Percentiles rank a stretch among this genome's conserved stretches.
Evolutionary conservation across 1,140 invertebrate species (phyloP).

Genomic region (Drosophila simulans): DNA sequence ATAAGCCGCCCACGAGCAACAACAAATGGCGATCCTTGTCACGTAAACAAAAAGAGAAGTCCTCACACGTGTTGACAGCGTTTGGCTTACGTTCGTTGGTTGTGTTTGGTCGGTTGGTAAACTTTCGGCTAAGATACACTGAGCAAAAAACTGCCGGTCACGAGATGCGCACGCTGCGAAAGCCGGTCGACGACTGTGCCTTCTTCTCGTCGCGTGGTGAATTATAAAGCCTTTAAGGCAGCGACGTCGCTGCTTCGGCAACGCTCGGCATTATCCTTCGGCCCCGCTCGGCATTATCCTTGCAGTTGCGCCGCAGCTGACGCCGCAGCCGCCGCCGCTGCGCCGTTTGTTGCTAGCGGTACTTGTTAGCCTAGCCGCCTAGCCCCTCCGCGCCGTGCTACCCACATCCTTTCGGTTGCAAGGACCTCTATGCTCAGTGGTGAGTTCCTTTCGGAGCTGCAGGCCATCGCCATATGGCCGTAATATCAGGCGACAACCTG

Average conservation of each 20-base stretch:
- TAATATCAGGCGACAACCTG: conserved; percentile 12
- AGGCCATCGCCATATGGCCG: conserved; percentile 12
- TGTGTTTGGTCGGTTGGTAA: conserved; percentile 1
- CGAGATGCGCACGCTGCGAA: conserved; percentile 51
- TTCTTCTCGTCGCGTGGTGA: conserved; percentile 50
- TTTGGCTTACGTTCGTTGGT: conserved; percentile 39
- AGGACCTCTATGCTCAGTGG: background rate
- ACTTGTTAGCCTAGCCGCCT: background rate
- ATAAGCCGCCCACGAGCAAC: conserved; percentile 45
- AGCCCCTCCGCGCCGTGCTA: background rate
- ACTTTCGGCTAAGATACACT: background rate
- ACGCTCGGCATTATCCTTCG: conserved; percentile 6
- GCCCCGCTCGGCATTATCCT: background rate
- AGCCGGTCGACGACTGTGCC: conserved; percentile 73
- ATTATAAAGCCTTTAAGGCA: conserved; percentile 44
- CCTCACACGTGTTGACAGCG: conserved; percentile 48
- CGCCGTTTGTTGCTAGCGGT: conserved; percentile 2
- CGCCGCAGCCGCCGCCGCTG: conserved; percentile 13
- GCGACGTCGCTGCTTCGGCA: conserved; percentile 4
- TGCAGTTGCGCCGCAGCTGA: conserved; percentile 22
- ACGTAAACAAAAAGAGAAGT: conserved; percentile 12
- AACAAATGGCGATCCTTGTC: conserved; percentile 20
- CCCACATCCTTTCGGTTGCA: background rate
- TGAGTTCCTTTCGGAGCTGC: conserved; percentile 4
- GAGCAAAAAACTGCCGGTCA: background rate